A percentile compares a stretch with the other conserved stretches of the same genome.
Evolutionary conservation across 2,113 vertebrate species (phyloP).

Genomic region (Glareola pratincola): DNA sequence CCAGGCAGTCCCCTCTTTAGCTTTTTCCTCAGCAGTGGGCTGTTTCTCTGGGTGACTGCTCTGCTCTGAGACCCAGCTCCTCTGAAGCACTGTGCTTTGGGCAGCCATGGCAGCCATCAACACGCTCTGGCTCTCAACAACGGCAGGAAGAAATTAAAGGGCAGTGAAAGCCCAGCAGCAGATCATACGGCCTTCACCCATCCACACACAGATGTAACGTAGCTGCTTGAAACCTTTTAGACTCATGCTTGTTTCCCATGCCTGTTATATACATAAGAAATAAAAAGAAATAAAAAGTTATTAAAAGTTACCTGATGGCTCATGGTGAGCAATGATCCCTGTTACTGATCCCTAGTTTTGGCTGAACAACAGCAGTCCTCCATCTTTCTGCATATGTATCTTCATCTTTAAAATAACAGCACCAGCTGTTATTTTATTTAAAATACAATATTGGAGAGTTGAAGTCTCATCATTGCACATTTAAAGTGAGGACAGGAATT

Average conservation of each 20-base stretch:
- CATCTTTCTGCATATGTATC: neutral
- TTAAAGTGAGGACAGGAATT: neutral
- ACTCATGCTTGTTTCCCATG: neutral
- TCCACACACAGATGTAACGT: neutral
- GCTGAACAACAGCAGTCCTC: neutral
- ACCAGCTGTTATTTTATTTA: neutral
- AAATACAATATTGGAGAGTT: neutral
- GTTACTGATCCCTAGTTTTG: neutral
- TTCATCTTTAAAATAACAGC: neutral
- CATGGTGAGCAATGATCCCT: too few species aligned
- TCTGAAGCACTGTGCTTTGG: neutral
- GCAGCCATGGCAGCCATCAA: neutral
- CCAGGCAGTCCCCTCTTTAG: neutral
- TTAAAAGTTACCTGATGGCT: neutral
- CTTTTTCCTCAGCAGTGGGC: neutral
- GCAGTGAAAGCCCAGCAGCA: neutral
- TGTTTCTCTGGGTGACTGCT: neutral
- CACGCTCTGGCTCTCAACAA: accelerated
- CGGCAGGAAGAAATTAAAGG: neutral
- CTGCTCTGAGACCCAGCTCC: neutral
- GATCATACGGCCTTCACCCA: neutral
- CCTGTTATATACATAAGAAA: neutral
- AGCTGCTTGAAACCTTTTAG: neutral
- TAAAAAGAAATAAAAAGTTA: neutral
- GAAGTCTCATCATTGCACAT: neutral